phyloP scores from a whole-genome alignment of 2,888 invertebrate genomes.

The Tenthredo scrophulariae region DNA sequence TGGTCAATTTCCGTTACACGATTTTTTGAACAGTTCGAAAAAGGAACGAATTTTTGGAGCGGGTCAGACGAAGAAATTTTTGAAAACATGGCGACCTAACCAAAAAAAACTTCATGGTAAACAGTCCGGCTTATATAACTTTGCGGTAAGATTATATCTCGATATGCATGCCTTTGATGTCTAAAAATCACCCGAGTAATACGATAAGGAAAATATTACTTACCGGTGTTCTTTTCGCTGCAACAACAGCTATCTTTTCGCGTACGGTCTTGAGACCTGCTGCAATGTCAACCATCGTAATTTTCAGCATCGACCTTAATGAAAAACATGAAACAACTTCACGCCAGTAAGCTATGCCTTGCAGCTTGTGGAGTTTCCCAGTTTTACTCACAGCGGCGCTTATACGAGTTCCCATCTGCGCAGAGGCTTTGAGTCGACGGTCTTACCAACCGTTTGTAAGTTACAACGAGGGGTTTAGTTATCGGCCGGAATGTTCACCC shows the following conservation, averaged over 20 bases:
- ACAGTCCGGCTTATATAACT: slow-evolving; percentile 5
- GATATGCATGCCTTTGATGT: not conserved
- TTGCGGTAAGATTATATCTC: not conserved
- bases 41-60: not conserved
- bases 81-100: not conserved
- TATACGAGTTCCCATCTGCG: not conserved
- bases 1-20: not conserved
- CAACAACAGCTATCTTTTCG: slow-evolving; percentile 24
- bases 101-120: not conserved
- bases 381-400: not conserved
- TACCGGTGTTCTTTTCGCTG: slow-evolving; percentile 28
- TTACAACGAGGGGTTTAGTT: not conserved
- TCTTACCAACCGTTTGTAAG: not conserved
- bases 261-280: slow-evolving; percentile 29
- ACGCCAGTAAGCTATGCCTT: not conserved
- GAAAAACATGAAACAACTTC: not conserved
- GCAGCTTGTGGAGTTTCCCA: not conserved
- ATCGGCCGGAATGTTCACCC: not conserved
- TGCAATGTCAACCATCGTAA: slow-evolving; percentile 42
- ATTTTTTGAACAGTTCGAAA: not conserved
- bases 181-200: not conserved
- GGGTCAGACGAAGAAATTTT: not conserved
- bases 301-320: slow-evolving; percentile 27
- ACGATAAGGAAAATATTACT: not conserved
- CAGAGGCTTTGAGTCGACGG: not conserved